Conservation (phyloP, 2,797 vertebrate genomes). For the Choloepus didactylus region DNA sequence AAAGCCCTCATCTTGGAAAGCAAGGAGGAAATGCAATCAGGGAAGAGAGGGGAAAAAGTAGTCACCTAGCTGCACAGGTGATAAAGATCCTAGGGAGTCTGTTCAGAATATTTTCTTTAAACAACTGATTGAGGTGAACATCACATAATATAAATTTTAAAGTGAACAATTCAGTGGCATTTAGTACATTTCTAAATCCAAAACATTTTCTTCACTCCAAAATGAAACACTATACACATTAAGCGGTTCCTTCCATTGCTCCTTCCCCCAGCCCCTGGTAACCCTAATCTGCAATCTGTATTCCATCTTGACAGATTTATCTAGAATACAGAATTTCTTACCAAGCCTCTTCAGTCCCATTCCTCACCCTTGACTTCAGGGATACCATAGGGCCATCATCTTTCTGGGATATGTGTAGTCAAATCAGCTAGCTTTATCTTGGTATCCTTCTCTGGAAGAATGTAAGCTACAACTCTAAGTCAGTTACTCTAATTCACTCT, state of each 20-base stretch:
- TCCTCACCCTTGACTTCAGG: background rate
- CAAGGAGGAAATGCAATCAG: background rate
- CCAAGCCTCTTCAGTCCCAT: background rate
- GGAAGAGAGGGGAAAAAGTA: background rate
- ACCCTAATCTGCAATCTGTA: too few species aligned
- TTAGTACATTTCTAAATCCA: too few species aligned
- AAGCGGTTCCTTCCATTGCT: too few species aligned
- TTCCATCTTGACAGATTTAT: too few species aligned
- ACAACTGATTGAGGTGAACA: too few species aligned
- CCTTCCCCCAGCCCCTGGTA: too few species aligned
- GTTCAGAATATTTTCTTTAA: too few species aligned
- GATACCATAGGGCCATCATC: background rate
- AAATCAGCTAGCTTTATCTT: background rate
- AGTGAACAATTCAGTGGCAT: too few species aligned
- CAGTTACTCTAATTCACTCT: conserved; percentile 35
- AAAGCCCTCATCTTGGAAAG: background rate
- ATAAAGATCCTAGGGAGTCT: background rate
- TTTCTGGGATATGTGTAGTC: background rate
- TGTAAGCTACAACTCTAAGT: background rate
- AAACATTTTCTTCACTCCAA: too few species aligned
- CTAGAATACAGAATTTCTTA: background rate
- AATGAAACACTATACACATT: too few species aligned
- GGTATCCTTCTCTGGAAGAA: background rate
- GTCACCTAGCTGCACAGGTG: background rate
- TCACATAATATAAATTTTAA: too few species aligned